These are phyloP conservation scores for Isaurus tuberculatus DNA, from an alignment of 92 coral and sea anemone genomes.

Conservation along the genomic window DNA sequence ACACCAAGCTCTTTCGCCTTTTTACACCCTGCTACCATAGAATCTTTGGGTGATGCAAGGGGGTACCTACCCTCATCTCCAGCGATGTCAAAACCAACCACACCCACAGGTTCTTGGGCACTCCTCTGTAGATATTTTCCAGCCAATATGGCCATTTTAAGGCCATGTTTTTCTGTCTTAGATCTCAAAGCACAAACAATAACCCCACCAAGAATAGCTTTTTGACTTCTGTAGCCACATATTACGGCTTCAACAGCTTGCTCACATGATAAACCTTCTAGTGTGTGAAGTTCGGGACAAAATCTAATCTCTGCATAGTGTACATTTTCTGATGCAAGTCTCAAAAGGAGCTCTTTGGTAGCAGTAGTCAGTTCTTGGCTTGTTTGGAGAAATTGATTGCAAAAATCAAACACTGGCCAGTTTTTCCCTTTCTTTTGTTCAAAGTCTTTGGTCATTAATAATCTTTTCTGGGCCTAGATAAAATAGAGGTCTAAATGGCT, in stretches of 20 bases:
- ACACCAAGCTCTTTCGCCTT: slow-evolving; percentile 30
- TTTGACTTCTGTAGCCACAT: slow-evolving; percentile 8
- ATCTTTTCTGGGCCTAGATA: slow-evolving; percentile 1
- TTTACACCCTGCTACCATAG: slow-evolving; percentile 33
- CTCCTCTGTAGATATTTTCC: slow-evolving; percentile 19
- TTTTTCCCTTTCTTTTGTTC: slow-evolving; percentile 34
- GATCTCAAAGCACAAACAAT: slow-evolving; percentile 41
- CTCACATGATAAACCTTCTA: not conserved
- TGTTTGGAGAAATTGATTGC: slow-evolving; percentile 43
- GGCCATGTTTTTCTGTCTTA: slow-evolving; percentile 22
- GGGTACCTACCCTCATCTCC: slow-evolving; percentile 42
- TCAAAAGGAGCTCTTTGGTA: slow-evolving; percentile 22
- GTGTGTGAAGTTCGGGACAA: slow-evolving; percentile 24
- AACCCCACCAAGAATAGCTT: slow-evolving; percentile 24
- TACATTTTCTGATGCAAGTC: slow-evolving; percentile 35
- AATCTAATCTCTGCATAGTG: slow-evolving; percentile 44
- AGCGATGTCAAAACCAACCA: slow-evolving; percentile 40
- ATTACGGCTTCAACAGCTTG: slow-evolving; percentile 31
- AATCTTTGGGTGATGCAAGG: slow-evolving; percentile 1
- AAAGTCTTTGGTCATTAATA: slow-evolving; percentile 22
- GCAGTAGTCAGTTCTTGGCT: slow-evolving; percentile 32
- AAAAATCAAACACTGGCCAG: slow-evolving; percentile 47
- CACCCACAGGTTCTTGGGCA: slow-evolving; percentile 27
- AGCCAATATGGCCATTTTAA: slow-evolving; percentile 37
- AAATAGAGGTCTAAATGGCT: not conserved